Evolutionary conservation across 2,797 vertebrate genomes (phyloP).

Genomic region (Dermochelys coriacea): DNA sequence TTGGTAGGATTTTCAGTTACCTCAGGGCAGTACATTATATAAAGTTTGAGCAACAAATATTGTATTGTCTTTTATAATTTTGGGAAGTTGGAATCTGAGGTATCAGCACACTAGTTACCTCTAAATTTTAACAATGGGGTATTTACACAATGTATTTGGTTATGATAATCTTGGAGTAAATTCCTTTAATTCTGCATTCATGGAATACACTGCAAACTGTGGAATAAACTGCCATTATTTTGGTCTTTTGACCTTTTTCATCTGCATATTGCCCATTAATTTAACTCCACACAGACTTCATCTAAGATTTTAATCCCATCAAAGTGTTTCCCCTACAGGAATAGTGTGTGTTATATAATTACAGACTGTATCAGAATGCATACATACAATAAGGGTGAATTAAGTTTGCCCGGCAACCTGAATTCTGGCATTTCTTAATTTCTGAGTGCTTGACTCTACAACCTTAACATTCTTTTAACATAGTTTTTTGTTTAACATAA

Average conservation of each 20-base stretch:
- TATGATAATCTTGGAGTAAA: not conserved
- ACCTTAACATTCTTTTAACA: not conserved
- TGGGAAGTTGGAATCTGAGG: conserved; percentile 3
- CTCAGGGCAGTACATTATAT: not conserved
- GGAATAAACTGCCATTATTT: not conserved
- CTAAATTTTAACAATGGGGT: not conserved
- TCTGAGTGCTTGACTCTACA: not conserved
- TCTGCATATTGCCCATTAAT: not conserved
- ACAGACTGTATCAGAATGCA: not conserved
- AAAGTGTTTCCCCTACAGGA: not conserved
- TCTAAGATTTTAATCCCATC: not conserved
- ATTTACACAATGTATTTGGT: not conserved
- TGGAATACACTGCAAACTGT: not conserved
- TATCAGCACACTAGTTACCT: not conserved
- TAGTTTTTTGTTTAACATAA: not conserved
- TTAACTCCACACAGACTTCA: not conserved
- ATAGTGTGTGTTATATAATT: not conserved
- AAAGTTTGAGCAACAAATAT: not conserved
- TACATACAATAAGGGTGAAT: not conserved
- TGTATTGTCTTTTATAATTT: conserved; percentile 23
- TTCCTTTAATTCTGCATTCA: not conserved
- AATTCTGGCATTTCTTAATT: not conserved
- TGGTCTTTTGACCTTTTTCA: not conserved
- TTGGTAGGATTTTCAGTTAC: conserved; percentile 17
- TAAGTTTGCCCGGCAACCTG: not conserved